A percentile compares a stretch with the other conserved stretches of the same genome.
phyloP scores from a whole-genome alignment of 2,888 invertebrate species.

The Melanostoma mellinum region DNA sequence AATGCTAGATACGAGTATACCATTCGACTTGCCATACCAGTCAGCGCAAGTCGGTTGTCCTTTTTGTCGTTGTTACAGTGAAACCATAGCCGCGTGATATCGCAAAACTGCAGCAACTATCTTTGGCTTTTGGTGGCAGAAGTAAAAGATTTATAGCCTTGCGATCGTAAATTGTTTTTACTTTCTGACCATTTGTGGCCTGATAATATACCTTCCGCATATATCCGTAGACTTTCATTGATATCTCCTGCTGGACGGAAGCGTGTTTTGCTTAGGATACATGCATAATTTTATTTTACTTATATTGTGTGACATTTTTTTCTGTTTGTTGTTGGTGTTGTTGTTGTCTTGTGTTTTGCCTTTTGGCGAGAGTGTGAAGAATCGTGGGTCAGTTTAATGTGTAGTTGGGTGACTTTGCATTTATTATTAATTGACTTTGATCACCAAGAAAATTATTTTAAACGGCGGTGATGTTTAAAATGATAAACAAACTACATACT shows the following conservation, averaged over 20 bases:
- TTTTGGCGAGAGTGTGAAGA: not conserved
- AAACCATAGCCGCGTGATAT: constrained; percentile 35
- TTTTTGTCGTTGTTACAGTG: constrained; percentile 14
- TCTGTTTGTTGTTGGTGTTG: too few relatives aligned
- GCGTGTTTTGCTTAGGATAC: constrained; percentile 29
- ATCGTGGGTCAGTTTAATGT: not conserved
- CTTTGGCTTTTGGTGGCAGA: constrained; percentile 47
- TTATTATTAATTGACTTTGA: too few relatives aligned
- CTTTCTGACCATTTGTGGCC: constrained; percentile 50
- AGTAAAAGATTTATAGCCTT: constrained; percentile 66
- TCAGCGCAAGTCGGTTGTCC: constrained; percentile 48
- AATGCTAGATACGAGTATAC: constrained; percentile 27
- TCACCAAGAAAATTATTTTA: too few relatives aligned
- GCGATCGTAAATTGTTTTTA: constrained; percentile 64
- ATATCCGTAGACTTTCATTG: constrained; percentile 8
- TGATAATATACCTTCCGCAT: constrained; percentile 40
- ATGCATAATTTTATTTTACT: constrained; percentile 52
- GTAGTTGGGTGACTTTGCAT: too few relatives aligned
- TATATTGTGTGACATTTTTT: constrained; percentile 30
- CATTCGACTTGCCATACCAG: constrained; percentile 29
- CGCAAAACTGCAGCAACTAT: constrained; percentile 34
- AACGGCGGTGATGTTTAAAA: too few relatives aligned
- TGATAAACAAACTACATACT: too few relatives aligned
- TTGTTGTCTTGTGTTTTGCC: constrained; percentile 5
- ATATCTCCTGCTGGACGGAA: constrained; percentile 55